A percentile compares a stretch with the other conserved stretches of the same genome.
phyloP scores from a whole-genome alignment of 2,113 vertebrate species.

The Pseudolaguvia tuberculata region DNA sequence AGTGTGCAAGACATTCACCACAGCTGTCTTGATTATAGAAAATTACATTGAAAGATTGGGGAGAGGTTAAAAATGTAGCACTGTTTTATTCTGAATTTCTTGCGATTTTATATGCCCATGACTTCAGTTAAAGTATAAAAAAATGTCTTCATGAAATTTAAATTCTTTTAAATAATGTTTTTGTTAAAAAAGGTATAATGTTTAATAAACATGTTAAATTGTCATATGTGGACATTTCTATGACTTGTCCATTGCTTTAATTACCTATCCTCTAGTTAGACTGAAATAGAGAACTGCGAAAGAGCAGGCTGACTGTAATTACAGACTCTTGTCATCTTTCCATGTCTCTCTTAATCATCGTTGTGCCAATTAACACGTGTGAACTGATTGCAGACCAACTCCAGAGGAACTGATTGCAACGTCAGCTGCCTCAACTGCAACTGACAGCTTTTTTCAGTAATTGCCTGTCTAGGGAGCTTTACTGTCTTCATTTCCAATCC shows the following conservation, averaged over 20 bases:
- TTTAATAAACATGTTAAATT: neutral
- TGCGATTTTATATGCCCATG: neutral
- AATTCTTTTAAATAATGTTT: neutral
- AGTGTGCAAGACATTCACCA: constrained; percentile 47
- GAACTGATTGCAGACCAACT: constrained; percentile 63
- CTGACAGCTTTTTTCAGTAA: constrained; percentile 34
- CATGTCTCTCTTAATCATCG: constrained; percentile 62
- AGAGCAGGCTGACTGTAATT: constrained; percentile 62
- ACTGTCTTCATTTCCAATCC: constrained; percentile 13
- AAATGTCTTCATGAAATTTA: neutral
- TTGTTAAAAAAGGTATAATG: neutral
- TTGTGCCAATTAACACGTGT: constrained; percentile 62
- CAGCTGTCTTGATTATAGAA: constrained; percentile 46
- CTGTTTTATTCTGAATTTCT: neutral
- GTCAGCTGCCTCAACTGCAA: constrained; percentile 48
- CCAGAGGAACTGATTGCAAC: constrained; percentile 48
- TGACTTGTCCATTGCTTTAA: constrained; percentile 50
- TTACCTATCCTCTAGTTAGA: constrained; percentile 65
- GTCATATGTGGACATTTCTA: constrained; percentile 32
- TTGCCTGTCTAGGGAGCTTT: constrained; percentile 13
- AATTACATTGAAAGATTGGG: constrained; percentile 7
- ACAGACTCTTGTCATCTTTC: constrained; percentile 57
- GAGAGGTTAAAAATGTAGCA: neutral
- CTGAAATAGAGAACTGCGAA: constrained; percentile 56
- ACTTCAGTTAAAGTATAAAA: neutral